Evolutionary conservation across 1,140 invertebrate species (phyloP), one percentile per base, ranked within the genome.

Genomic region (Habropoda laboriosa): DNA sequence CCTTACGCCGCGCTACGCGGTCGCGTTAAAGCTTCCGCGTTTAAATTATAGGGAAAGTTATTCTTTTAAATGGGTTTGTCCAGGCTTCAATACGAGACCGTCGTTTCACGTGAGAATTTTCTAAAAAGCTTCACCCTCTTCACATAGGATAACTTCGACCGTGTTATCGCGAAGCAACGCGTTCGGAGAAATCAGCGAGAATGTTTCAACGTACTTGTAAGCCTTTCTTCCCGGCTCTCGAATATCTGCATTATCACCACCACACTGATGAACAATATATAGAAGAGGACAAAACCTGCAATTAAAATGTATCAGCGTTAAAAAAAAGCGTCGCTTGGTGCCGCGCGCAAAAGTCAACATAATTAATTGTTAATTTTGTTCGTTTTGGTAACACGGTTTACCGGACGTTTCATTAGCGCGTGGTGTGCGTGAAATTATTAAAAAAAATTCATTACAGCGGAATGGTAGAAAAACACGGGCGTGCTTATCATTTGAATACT

Each of bases 231-330:
- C 42, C 82, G 89, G 72, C 57, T 94, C 8, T 90, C 89, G 40
- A 86, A 82, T 13, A 88, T 74, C 47, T 93, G 92, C 91, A 91
- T 95, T 55, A 93, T 72, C 30, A 96, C 89, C 8, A 96, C 95
- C 21, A 93, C 92, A 0, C 92, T 12, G 45, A 96, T 95, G 86
- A 96, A 96, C 1, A 94, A n/a, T 18, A 93, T 78, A 84, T 96
- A 96, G 51, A 95, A 80, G 24, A 91, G 45, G 30, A 96, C 92
- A 82, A 95, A 95, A 80, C 91, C 90, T 91, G 81, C n/a, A 89
- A 90, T 81, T 76, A 80, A 86, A 84, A 86, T 83, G 51, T 61
- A 78, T 85, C 51, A 84, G 51, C 63, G 67, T 84, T 85, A 77
- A 73, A 53, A 73, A 83, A 58, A 18, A 53, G 13, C 24, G 24